Evolutionary conservation across 1,140 invertebrate genomes (phyloP), one percentile per base, ranked within the genome.

Genomic region (Delia radicum): DNA sequence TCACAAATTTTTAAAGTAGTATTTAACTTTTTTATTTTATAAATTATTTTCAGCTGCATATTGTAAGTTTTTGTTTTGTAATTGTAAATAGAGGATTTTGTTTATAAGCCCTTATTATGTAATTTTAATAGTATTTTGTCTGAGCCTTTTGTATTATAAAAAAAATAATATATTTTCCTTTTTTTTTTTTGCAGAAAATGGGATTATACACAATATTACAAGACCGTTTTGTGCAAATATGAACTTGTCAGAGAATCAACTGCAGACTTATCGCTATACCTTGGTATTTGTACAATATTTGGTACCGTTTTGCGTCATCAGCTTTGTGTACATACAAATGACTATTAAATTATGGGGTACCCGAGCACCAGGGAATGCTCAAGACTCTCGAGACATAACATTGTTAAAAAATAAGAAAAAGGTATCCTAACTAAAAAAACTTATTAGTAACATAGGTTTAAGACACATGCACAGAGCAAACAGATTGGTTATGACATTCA

Each of bases 391-490:
- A 26, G 93, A 95, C 80, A 92, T 92, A 1, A 91, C 91, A 63
- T 88, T 94, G 27, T 90, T 94, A 84, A 90, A 90, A 78, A 95
- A 95, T 82, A 95, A 94, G 81, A 94, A 93, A 79, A 94, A 93
- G 90, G 94, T 94, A 86, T 86, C 33, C 13, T 13, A n/a, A 15
- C n/a, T n/a, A n/a, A n/a, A n/a, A n/a, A n/a, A n/a, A n/a, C n/a
- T 26, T 28, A 48, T 27, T n/a, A 13, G 48, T 61, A 7, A 61
- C 48, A 15, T 18, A 4, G n/a, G 6, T 7, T 61, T 15, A 61
- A 15, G 6, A 15, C 15, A 61, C 15, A 28, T 29, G n/a, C 48
- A n/a, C n/a, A n/a, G n/a, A n/a, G n/a, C n/a, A n/a, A n/a, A n/a
- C n/a, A n/a, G n/a, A n/a, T n/a, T n/a, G n/a, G n/a, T n/a, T n/a